Conservation (phyloP, 2,888 invertebrate genomes). For the Tachina lurida region DNA sequence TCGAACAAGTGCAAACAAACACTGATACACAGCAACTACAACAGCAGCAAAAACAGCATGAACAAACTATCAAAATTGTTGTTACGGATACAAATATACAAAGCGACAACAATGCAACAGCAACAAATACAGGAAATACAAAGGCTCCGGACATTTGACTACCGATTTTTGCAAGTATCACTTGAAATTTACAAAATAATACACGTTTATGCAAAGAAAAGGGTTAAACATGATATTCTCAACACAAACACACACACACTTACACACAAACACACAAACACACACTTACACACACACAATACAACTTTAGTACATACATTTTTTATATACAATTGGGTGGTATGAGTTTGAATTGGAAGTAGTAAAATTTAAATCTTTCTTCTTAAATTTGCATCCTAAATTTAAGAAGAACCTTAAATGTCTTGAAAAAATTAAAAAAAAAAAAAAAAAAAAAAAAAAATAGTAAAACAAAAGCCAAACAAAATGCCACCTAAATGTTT, state of each 20-base stretch:
- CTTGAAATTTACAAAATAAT: conserved; percentile 78
- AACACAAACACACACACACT: not conserved
- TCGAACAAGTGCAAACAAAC: conserved; percentile 78
- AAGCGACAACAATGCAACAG: conserved; percentile 62
- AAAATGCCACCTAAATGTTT: conserved; percentile 60
- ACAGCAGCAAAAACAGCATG: conserved; percentile 75
- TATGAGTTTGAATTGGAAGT: conserved; percentile 2
- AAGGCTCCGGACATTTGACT: conserved; percentile 81
- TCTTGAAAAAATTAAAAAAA: conserved; percentile 28
- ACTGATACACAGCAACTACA: conserved; percentile 40
- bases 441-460: conserved; percentile 29
- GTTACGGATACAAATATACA: conserved; percentile 69
- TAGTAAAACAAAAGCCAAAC: not conserved
- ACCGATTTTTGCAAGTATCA: conserved; percentile 81
- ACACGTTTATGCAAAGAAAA: conserved; percentile 72
- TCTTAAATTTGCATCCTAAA: conserved; percentile 17
- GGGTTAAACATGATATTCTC: conserved; percentile 64
- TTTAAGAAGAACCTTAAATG: conserved; percentile 27
- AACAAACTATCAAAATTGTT: conserved; percentile 71
- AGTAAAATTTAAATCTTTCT: not conserved
- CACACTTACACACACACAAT: not conserved
- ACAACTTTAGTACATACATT: not conserved
- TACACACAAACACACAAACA: not conserved
- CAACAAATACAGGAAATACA: conserved; percentile 71
- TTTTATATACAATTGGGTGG: conserved; percentile 18